Evolutionary conservation across 1,140 invertebrate species (phyloP), one percentile per base, ranked within the genome.

Genomic region (Drosophila auraria): DNA sequence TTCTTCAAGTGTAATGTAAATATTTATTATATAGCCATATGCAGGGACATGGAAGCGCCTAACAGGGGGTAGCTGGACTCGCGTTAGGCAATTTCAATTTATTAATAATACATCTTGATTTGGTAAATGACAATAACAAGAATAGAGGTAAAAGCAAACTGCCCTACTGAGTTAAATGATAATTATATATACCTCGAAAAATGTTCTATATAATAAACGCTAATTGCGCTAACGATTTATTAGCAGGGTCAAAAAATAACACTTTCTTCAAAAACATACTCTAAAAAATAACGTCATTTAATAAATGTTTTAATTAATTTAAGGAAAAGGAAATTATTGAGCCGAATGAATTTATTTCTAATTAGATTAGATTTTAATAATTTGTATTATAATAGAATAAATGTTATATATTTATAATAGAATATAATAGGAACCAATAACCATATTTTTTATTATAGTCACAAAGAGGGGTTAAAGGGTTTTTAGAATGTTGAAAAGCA

Each of bases 1-100:
- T 79, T 84, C 76, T 82, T 73, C 71, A 86, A 89, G 84, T 84
- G 78, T 73, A 80, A 60, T 58, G 78, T 69, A 82, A 89, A 89
- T 82, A 89, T 89, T 89, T 79, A 56, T 25, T 51, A 38, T 23
- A 53, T 14, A 8, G 33, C 25, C 40, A 69, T 62, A 53, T 62
- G 40, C 58, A 49, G 30, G 33, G 25, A 5, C 27, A 72, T 33
- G 38, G 57, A 23, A 58, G 33, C 44, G 27, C 25, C n/a, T 44
- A 2, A 11, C 25, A 7, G 11, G 33, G 17, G 36, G 47, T 6
- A 30, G 36, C 12, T 42, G 30, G 15, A 4, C 30, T 30, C 4
- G 25, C 12, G 12, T 15, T n/a, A 45, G 8, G 6, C 9, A 47
- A 20, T 36, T 36, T 36, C 2, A 36, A 11, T 36, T 11, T 36